Evolutionary conservation across 2,888 invertebrate genomes (phyloP), one percentile per base, ranked within the genome.

Genomic region (Drosophila fungiperda): DNA sequence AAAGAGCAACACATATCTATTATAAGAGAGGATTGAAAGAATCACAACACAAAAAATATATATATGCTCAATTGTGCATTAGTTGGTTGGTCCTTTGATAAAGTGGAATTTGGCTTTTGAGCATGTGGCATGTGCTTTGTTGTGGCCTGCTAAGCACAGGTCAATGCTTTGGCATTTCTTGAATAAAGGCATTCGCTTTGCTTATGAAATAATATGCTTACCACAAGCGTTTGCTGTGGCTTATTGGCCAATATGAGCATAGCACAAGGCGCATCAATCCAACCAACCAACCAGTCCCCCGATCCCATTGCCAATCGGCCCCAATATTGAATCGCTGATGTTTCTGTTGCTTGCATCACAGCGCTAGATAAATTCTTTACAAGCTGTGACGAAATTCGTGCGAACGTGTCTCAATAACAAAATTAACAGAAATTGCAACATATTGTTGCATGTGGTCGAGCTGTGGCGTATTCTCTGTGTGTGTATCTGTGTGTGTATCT

Each of bases 361-460:
- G 58, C 60, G 49, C 40, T 57, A 42, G 26, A 36, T 71, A 64
- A 73, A 73, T 72, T 70, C 74, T 66, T 68, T 63, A 63, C 87
- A 82, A 85, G 83, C 75, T 88, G 88, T 81, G 82, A 61, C 84
- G 75, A 71, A 83, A 75, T 77, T 88, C 73, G 72, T 80, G 82
- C 80, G 78, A 87, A 87, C 87, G 89, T 87, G 89, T 89, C 86
- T 82, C 89, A 85, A 89, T 89, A 81, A 87, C 89, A 78, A 89
- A 89, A 87, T 87, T 87, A 87, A 89, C 89, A 89, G 89, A 88
- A 89, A 89, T 89, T 87, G 87, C 88, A 89, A 80, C 87, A 89
- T 89, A 87, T 87, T 86, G 89, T 87, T 53, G 50, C 61, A 60
- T 63, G 64, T 23, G 68, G 20, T 71, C 42, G 49, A 40, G 45